Conservation (phyloP, 2,113 vertebrate species). For the Indicator indicator region DNA sequence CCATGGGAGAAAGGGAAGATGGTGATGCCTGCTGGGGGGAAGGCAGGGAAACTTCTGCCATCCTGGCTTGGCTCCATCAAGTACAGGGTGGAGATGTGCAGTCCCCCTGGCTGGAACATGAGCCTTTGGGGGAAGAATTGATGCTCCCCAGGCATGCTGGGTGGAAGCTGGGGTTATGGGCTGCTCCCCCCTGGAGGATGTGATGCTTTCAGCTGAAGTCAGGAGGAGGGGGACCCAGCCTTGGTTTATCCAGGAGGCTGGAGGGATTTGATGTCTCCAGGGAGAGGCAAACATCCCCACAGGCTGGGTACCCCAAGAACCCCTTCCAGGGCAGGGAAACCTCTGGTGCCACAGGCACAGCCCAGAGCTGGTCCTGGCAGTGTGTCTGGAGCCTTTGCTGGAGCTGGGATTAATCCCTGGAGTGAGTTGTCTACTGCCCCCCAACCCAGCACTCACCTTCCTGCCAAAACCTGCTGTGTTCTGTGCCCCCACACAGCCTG, state of each 20-base stretch:
- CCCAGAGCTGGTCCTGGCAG: not conserved
- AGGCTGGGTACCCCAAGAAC: not conserved
- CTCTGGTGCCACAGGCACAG: not conserved
- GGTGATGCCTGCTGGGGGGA: not conserved
- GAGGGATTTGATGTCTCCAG: not conserved
- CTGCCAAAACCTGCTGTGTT: not conserved
- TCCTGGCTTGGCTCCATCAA: not conserved
- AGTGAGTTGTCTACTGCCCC: not conserved
- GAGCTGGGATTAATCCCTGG: not conserved
- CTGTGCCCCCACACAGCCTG: rapidly evolving
- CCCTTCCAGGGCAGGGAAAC: rapidly evolving
- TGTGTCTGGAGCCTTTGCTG: not conserved
- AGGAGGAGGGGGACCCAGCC: not conserved
- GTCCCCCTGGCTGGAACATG: rapidly evolving
- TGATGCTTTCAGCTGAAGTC: not conserved
- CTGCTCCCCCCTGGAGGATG: not conserved
- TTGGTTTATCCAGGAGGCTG: not conserved
- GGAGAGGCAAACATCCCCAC: not conserved
- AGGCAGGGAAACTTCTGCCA: not conserved
- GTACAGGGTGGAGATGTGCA: not conserved
- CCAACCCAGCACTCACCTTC: not conserved
- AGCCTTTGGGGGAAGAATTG: not conserved
- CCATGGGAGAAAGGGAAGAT: rapidly evolving
- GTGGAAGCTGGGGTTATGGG: not conserved
- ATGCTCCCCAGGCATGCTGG: rapidly evolving